phyloP scores from a whole-genome alignment of 2,888 invertebrate species.

The Drosophila seclusa region DNA sequence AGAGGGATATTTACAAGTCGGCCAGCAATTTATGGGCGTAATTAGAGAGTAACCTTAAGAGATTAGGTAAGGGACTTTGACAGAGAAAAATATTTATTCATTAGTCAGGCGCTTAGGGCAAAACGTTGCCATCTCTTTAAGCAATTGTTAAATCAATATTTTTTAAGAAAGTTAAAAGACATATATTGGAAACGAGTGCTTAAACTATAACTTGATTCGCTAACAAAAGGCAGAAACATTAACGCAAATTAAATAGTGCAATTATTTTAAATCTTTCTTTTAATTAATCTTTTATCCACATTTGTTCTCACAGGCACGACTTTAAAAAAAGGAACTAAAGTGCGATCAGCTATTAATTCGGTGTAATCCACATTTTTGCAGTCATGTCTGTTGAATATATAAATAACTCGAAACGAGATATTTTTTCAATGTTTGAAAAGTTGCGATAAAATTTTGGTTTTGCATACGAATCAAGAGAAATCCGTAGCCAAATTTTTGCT shows the following conservation, averaged over 20 bases:
- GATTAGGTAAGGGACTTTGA: neutral
- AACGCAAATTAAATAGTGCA: neutral
- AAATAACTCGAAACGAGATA: neutral
- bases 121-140: neutral
- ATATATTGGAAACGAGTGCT: neutral
- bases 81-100: neutral
- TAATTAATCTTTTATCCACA: neutral
- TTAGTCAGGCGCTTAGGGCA: neutral
- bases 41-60: conserved; percentile 3
- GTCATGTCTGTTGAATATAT: neutral
- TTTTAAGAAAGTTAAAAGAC: neutral
- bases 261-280: neutral
- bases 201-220: neutral
- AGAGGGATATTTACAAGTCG: conserved; percentile 12
- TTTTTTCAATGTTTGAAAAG: neutral
- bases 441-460: neutral
- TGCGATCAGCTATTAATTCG: neutral
- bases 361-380: neutral
- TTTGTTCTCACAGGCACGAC: neutral
- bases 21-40: conserved; percentile 18
- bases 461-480: neutral
- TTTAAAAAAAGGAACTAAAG: neutral
- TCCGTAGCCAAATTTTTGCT: neutral
- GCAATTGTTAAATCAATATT: neutral
- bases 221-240: neutral